These are phyloP conservation scores for Florisuga fusca DNA, from an alignment of 2,797 vertebrate genomes.

Conservation along the genomic window DNA sequence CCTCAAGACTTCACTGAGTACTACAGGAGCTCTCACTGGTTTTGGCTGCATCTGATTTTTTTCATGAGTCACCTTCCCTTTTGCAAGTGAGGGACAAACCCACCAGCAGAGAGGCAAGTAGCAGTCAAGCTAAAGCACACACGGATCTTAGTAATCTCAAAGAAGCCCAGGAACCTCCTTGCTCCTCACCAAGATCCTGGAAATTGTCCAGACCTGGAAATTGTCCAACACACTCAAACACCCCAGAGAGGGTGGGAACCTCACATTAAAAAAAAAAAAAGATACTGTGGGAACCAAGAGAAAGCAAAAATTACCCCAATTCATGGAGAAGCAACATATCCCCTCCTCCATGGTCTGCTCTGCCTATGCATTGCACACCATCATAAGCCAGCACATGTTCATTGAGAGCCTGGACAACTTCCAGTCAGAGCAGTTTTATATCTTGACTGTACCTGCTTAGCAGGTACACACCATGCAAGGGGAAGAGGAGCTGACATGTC, in stretches of 20 bases:
- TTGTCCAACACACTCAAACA: neutral
- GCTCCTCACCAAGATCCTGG: neutral
- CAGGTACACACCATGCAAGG: neutral
- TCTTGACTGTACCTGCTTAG: fast-evolving
- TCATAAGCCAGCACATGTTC: neutral
- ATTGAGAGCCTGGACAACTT: neutral
- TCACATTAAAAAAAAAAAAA: neutral
- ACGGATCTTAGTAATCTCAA: neutral
- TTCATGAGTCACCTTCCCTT: neutral
- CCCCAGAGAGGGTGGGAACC: fast-evolving
- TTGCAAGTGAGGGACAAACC: neutral
- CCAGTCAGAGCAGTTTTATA: neutral
- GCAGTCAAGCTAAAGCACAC: neutral
- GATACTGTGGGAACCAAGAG: neutral
- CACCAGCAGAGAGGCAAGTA: neutral
- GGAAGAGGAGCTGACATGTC: neutral
- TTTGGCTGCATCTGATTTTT: neutral
- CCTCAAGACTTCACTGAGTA: neutral
- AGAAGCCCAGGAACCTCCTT: neutral
- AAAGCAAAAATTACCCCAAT: neutral
- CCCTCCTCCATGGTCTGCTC: neutral
- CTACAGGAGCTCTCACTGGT: fast-evolving
- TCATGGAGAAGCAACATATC: neutral
- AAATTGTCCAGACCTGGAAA: neutral
- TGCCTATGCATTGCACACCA: fast-evolving